phyloP scores from a whole-genome alignment of 2,888 invertebrate genomes.

The Parnassius mnemosyne region DNA sequence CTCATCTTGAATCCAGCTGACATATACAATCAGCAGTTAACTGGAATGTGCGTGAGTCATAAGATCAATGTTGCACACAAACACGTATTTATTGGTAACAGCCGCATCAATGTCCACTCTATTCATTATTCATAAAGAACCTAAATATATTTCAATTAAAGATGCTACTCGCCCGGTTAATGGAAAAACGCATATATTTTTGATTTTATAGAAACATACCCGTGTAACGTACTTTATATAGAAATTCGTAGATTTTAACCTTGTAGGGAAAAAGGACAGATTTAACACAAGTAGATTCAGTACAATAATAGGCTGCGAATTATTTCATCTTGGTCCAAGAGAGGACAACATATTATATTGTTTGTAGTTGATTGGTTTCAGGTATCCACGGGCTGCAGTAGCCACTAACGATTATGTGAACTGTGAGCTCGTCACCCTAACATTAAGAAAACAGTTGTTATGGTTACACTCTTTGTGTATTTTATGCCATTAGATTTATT shows the following conservation, averaged over 20 bases:
- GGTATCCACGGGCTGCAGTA: too few species aligned
- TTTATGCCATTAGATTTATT: too few species aligned
- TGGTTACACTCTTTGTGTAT: too few species aligned
- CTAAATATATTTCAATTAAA: background rate
- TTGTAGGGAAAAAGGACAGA: background rate
- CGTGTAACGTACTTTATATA: background rate
- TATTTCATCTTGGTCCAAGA: too few species aligned
- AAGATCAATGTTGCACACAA: background rate
- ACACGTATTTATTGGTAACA: slow-evolving; percentile 6
- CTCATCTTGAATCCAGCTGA: background rate
- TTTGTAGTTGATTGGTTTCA: too few species aligned
- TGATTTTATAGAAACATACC: background rate
- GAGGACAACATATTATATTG: too few species aligned
- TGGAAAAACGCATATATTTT: background rate
- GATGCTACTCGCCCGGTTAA: too few species aligned
- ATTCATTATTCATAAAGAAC: background rate
- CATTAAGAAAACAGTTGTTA: too few species aligned
- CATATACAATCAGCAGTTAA: background rate
- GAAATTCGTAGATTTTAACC: background rate
- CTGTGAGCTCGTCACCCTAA: too few species aligned
- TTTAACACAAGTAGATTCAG: background rate
- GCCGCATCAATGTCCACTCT: background rate
- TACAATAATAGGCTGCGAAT: background rate
- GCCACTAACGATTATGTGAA: too few species aligned
- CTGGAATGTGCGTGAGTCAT: slow-evolving; percentile 3